These are phyloP conservation scores for Meriones unguiculatus DNA, from an alignment of 2,113 vertebrate species.

Conservation along the genomic window DNA sequence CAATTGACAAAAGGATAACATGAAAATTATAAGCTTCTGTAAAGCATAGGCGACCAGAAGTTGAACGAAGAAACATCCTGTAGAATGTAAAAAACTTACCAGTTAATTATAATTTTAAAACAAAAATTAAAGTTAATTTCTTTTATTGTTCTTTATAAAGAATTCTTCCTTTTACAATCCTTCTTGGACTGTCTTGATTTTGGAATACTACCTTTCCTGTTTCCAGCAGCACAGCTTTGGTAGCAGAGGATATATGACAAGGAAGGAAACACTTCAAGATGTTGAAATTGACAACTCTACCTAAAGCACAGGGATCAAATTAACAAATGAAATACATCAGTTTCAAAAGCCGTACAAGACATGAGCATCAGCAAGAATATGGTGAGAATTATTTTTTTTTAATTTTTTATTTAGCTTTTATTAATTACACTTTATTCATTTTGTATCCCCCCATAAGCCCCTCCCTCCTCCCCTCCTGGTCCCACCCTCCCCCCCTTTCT, in stretches of 20 bases:
- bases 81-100: neutral
- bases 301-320: neutral
- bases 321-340: neutral
- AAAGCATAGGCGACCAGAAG: neutral
- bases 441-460: too few species aligned
- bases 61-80: neutral
- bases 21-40: neutral
- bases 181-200: neutral
- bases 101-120: neutral
- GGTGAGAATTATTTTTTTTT: too few species aligned
- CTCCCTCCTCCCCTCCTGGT: too few species aligned
- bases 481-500: too few species aligned
- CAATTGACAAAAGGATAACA: neutral
- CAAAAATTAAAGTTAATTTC: neutral
- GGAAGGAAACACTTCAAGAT: neutral
- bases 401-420: too few species aligned
- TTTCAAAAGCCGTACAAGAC: neutral
- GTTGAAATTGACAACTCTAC: neutral
- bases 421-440: too few species aligned
- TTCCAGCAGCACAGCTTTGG: neutral
- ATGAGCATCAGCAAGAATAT: neutral
- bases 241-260: neutral
- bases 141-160: neutral
- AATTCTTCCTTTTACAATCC: neutral
- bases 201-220: neutral